Conservation (phyloP, 2,888 invertebrate genomes). For the Cryptus armator region DNA sequence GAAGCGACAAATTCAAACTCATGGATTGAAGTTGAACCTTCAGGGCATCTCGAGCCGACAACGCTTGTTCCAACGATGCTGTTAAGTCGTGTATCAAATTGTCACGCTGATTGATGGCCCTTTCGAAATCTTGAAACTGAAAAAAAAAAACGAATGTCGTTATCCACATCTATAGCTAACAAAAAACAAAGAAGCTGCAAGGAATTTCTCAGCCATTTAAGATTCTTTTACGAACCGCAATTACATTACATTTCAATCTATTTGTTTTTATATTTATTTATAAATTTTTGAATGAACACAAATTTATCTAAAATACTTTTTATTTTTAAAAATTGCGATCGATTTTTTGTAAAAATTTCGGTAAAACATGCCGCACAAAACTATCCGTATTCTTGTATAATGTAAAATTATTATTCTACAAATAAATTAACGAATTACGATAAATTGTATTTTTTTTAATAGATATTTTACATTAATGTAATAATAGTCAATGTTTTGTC, state of each 20-base stretch:
- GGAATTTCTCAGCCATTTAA: not conserved
- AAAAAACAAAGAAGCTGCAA: not conserved
- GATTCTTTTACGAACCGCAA: not conserved
- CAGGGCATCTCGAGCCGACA: conserved; percentile 88
- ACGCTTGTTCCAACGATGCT: conserved; percentile 89
- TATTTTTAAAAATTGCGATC: too few species aligned
- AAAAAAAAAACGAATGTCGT: conserved; percentile 19
- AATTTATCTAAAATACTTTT: too few species aligned
- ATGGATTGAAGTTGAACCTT: conserved; percentile 87
- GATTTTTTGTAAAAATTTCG: too few species aligned
- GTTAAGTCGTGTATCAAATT: conserved; percentile 90
- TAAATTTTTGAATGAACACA: too few species aligned
- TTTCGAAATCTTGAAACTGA: conserved; percentile 91
- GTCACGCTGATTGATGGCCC: conserved; percentile 90
- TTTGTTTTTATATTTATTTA: too few species aligned
- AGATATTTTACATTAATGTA: not conserved
- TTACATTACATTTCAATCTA: too few species aligned
- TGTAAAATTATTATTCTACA: not conserved
- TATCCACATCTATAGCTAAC: not conserved
- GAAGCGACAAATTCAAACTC: conserved; percentile 83
- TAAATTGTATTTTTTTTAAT: not conserved
- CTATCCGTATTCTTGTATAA: too few species aligned
- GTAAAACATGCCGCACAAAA: too few species aligned
- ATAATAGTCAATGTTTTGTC: not conserved
- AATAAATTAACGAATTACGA: not conserved